Percentiles rank a stretch among this genome's conserved stretches.
phyloP scores from a whole-genome alignment of 2,888 invertebrate genomes.

The Tiphia femorata region DNA sequence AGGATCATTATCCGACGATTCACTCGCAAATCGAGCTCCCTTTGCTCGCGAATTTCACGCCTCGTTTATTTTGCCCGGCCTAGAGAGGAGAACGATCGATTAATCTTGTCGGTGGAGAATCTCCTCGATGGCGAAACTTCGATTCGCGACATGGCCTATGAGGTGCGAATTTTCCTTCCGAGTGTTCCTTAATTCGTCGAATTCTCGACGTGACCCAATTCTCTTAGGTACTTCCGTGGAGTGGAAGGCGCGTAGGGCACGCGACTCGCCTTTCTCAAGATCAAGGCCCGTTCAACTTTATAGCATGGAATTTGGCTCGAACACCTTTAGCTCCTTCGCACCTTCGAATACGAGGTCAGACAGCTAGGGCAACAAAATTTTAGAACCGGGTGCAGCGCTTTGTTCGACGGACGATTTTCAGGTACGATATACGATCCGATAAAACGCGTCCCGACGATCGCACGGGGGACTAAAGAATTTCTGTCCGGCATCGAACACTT shows the following conservation, averaged over 20 bases:
- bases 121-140: constrained; percentile 5
- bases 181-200: neutral
- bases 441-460: no score
- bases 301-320: constrained; percentile 44
- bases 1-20: constrained; percentile 20
- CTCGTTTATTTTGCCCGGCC: constrained; percentile 20
- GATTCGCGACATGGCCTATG: neutral
- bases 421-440: no score
- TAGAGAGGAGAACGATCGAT: constrained; percentile 17
- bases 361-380: no score
- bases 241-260: constrained; percentile 36
- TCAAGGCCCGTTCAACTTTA: constrained; percentile 43
- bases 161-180: neutral
- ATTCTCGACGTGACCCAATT: constrained; percentile 31
- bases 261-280: constrained; percentile 46
- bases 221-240: constrained; percentile 15
- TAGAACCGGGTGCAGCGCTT: no score
- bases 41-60: constrained; percentile 24
- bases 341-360: no score
- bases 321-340: no score
- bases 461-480: no score
- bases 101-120: constrained; percentile 23
- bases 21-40: constrained; percentile 12
- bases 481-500: no score
- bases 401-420: no score